Evolutionary conservation across 2,888 invertebrate genomes (phyloP).

Genomic region (Arrhopalites spinosus): DNA sequence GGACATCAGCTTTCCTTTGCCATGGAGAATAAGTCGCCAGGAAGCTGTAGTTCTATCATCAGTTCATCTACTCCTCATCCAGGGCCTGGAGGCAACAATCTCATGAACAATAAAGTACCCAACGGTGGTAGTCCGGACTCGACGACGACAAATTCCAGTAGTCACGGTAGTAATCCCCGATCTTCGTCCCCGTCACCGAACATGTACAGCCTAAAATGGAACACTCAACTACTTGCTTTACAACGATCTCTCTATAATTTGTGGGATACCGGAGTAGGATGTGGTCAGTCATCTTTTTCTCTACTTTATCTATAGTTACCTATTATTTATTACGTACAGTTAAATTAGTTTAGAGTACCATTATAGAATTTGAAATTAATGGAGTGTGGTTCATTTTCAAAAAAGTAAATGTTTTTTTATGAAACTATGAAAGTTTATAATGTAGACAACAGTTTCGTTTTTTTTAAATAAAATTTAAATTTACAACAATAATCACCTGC

Average conservation of each 20-base stretch:
- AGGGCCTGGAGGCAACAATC: constrained; percentile 34
- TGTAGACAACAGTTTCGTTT: too few species aligned
- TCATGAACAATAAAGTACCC: constrained; percentile 23
- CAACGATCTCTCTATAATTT: constrained; percentile 56
- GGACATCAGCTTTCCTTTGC: not conserved
- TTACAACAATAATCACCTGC: too few species aligned
- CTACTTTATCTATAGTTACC: not conserved
- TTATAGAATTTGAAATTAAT: too few species aligned
- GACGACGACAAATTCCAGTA: constrained; percentile 45
- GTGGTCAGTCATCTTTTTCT: constrained; percentile 32
- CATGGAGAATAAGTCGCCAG: constrained; percentile 56
- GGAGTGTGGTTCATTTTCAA: too few species aligned
- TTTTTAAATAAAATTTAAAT: too few species aligned
- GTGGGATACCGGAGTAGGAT: constrained; percentile 56
- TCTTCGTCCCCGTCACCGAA: constrained; percentile 42
- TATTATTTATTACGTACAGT: not conserved
- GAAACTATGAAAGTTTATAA: too few species aligned
- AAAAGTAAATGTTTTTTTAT: too few species aligned
- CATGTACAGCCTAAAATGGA: constrained; percentile 56
- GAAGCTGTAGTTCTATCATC: constrained; percentile 49
- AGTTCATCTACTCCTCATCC: constrained; percentile 55
- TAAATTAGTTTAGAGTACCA: constrained; percentile 41
- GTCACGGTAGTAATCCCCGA: constrained; percentile 9
- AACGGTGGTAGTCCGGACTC: constrained; percentile 54
- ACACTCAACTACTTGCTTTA: constrained; percentile 53